These are phyloP conservation scores for Thaumetopoea pityocampa DNA, from an alignment of 1,140 invertebrate genomes.

Conservation along the genomic window DNA sequence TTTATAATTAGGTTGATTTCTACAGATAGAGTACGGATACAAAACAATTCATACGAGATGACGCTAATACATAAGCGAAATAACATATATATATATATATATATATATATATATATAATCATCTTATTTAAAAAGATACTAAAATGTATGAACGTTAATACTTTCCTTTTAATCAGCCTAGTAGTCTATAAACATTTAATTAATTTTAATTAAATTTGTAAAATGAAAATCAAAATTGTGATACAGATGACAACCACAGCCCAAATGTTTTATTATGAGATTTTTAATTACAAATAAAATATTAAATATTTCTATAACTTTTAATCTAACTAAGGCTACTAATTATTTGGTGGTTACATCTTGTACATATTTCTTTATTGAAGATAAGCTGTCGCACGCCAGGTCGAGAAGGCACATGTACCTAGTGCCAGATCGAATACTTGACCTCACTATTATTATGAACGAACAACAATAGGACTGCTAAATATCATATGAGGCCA, in stretches of 20 bases:
- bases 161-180: background rate
- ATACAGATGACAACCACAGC: slow-evolving; percentile 61
- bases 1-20: slow-evolving; percentile 10
- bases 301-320: slow-evolving; percentile 31
- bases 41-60: no score
- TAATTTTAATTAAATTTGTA: no score
- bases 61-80: no score
- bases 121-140: background rate
- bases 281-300: slow-evolving; percentile 25
- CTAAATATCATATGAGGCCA: no score
- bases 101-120: no score
- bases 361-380: slow-evolving; percentile 66
- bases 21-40: no score
- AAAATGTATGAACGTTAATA: background rate
- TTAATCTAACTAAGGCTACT: slow-evolving; percentile 46
- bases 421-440: no score
- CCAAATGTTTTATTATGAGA: slow-evolving; percentile 33
- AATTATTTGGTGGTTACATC: slow-evolving; percentile 71
- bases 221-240: slow-evolving; percentile 34
- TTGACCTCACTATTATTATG: no score
- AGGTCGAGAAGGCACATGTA: no score
- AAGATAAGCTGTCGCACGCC: slow-evolving; percentile 46
- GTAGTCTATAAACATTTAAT: slow-evolving; percentile 5
- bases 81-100: no score
- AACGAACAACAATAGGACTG: no score